Evolutionary conservation across 1,140 invertebrate species (phyloP), one percentile per base, ranked within the genome.

Genomic region (Kradibia gibbosae): DNA sequence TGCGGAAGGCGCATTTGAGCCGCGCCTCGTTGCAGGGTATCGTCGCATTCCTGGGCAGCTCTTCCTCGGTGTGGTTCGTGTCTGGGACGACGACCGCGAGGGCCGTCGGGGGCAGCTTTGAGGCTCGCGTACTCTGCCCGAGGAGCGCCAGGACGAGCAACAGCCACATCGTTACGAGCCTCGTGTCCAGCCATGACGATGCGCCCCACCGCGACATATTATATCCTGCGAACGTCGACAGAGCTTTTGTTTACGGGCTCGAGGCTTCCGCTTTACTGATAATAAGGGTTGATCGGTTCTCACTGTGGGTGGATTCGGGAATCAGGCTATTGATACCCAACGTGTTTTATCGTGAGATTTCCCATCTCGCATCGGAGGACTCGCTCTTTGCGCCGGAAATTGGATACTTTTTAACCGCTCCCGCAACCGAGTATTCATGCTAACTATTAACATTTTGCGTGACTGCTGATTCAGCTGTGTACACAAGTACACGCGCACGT

Each of bases 1-100:
- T 92, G 78, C 95, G 92, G 86, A 94, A 95, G 10, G 94, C 94
- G 88, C 96, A 97, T 82, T 93, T 94, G 78, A 94, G 88, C 50
- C 93, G 92, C 5, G 95, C 95, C 74, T 94, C 92, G 83, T 95
- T 93, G 87, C 96, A 97, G 36, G 91, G 86, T 86, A 92, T 92
- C 25, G 75, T 78, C 31, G 42, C 57, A 48, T 78, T 82, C 28
- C 25, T 72, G 15, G 76, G 36, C 8, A 11, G 4, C 36, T 73
- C 75, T 22, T 42, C 31, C 67, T 55, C 55, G 50, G 65, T 48
- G 25, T 25, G 39, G 53, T 80, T 65, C 42, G 39, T 8, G 11
- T 53, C 31, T 20, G 48, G 34, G 36, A 28, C 78, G 67, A 53
- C n/a, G 50, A 42, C 31, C 25, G 50, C 10, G 42, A 70, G 25